phyloP scores from a whole-genome alignment of 2,797 vertebrate genomes.

The Emys orbicularis region DNA sequence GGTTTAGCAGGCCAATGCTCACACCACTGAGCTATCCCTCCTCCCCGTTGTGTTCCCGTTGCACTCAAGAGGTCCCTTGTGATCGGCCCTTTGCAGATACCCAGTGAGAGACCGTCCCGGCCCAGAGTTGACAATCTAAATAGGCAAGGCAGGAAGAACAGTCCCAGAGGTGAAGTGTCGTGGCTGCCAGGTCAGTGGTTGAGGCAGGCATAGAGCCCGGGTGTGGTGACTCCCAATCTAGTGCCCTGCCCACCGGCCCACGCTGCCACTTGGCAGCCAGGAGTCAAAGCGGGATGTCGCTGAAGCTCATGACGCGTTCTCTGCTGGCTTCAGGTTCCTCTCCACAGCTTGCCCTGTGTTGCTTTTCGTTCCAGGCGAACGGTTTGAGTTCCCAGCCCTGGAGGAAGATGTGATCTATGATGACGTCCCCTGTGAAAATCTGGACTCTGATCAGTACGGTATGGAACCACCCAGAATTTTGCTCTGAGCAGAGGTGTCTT shows the following conservation, averaged over 20 bases:
- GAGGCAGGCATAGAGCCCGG: neutral
- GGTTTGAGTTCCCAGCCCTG: slow-evolving; percentile 64
- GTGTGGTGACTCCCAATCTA: neutral
- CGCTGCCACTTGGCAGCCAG: neutral
- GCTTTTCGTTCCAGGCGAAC: slow-evolving; percentile 66
- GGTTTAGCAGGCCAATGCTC: too few species aligned
- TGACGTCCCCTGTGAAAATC: slow-evolving; percentile 89
- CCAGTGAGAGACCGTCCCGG: neutral
- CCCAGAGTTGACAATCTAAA: neutral
- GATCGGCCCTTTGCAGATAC: neutral
- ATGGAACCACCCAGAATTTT: neutral
- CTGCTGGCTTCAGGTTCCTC: neutral
- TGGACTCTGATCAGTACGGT: slow-evolving; percentile 78
- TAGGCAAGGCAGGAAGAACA: neutral
- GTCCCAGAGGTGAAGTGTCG: neutral
- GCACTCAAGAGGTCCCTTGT: neutral
- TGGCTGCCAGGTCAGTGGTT: neutral
- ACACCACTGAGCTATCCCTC: too few species aligned
- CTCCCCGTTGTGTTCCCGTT: neutral
- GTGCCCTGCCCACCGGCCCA: neutral
- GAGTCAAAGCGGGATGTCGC: neutral
- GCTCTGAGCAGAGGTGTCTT: neutral
- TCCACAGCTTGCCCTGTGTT: neutral
- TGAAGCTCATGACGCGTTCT: too few species aligned
- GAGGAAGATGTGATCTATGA: slow-evolving; percentile 94